Evolutionary conservation across 2,797 vertebrate species (phyloP), one percentile per base, ranked within the genome.

Genomic region (Otus scops): DNA sequence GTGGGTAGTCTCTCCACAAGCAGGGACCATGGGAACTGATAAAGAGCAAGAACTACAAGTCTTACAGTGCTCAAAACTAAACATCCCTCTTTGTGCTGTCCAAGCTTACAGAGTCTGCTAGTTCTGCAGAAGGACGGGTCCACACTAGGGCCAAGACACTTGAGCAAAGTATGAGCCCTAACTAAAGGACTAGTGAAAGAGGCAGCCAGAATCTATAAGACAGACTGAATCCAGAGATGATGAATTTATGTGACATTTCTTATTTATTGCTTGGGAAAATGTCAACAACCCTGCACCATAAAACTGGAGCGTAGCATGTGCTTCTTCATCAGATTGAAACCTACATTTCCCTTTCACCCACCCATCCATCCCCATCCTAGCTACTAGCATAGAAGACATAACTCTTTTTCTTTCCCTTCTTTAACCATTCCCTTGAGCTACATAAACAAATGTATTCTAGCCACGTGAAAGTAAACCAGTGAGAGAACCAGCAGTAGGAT

Each of bases 261-360:
- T 51, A 80, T 59, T 78, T 81, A 69, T 51, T 65, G 59, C 47
- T 84, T 63, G 45, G 69, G 57, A 94, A 93, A 88, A 92, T 71
- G 34, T 68, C 77, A 85, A 60, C 65, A 89, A 45, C 39, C 41
- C 34, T 54, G 53, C 56, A 57, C 65, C 28, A 83, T 36, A 74
- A 75, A 95, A 73, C 3, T 34, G 69, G 61, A 82, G 59, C 10
- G 1, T 34, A 95, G 39, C 92, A 85, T 61, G 84, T 89, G 78
- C 45, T 77, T 38, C 69, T 92, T 93, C 78, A 82, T 85, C 74
- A 74, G 57, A 79, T 8, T 92, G 90, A 89, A 95, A 82, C 81
- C 73, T 30, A 19, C 6, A 0, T 93, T 91, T 94, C 45, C 80
- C 36, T 74, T 92, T 89, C 80, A 82, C 84, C 78, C 78, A 88